Percentiles rank a stretch among this genome's conserved stretches.
Conservation (phyloP, 2,888 invertebrate species). For the Megaustenia siamemsis region DNA sequence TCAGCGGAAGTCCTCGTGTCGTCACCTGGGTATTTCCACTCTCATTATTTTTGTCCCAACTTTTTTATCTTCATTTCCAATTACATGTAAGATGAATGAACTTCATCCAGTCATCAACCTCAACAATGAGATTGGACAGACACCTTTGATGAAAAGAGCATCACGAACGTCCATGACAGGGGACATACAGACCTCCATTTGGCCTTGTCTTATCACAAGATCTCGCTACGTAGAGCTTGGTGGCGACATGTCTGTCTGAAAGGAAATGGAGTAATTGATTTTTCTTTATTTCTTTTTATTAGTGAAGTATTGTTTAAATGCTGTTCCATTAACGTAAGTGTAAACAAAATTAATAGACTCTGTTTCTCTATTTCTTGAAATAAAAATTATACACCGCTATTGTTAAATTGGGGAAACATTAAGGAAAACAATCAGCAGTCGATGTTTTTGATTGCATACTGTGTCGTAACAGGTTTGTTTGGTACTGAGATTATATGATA, state of each 20-base stretch:
- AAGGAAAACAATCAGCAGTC: too few species aligned
- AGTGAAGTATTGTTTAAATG: background rate
- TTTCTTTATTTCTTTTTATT: background rate
- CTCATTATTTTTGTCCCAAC: background rate
- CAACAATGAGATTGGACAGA: background rate
- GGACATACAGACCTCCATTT: background rate
- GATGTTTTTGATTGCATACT: too few species aligned
- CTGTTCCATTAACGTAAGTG: too few species aligned
- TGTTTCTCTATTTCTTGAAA: too few species aligned
- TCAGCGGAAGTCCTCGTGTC: background rate
- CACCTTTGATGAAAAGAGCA: background rate
- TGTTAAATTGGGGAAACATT: too few species aligned
- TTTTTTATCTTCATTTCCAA: background rate
- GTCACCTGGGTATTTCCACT: background rate
- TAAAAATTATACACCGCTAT: too few species aligned
- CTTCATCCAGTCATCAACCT: background rate
- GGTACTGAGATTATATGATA: too few species aligned
- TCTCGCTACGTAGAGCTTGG: background rate
- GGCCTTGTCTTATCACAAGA: background rate
- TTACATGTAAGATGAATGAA: background rate
- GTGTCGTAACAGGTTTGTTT: too few species aligned
- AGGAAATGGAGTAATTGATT: background rate
- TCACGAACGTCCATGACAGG: constrained; percentile 18
- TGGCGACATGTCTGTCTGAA: background rate
- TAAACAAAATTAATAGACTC: too few species aligned